These are phyloP conservation scores for Drosophila fuyamai DNA, from an alignment of 1,140 invertebrate species.

Conservation along the genomic window DNA sequence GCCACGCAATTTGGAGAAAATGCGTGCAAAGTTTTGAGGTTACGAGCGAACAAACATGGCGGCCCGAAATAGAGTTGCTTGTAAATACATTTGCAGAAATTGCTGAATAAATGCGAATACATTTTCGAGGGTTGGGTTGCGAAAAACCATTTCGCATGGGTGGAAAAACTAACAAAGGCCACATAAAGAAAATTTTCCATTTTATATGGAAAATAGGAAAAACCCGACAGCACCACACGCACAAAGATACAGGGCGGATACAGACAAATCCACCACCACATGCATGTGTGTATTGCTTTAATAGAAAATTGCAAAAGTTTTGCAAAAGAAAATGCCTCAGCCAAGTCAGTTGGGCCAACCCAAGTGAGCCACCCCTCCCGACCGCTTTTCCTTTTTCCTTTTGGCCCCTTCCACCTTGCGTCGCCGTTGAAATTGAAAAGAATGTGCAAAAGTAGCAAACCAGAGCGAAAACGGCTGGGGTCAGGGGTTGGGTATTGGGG, in stretches of 20 bases:
- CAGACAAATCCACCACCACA: constrained; percentile 57
- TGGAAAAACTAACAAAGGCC: constrained; percentile 76
- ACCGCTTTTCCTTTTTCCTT: constrained; percentile 13
- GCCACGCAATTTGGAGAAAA: constrained; percentile 75
- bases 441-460: constrained; percentile 81
- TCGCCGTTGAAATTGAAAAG: constrained; percentile 75
- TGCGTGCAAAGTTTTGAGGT: constrained; percentile 80
- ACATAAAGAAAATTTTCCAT: constrained; percentile 81
- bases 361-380: constrained; percentile 39
- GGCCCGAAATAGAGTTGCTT: constrained; percentile 48
- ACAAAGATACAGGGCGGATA: constrained; percentile 42
- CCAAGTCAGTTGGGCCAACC: constrained; percentile 66
- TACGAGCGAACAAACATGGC: constrained; percentile 73
- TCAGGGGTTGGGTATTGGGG: neutral
- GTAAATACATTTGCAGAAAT: constrained; percentile 79
- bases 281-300: constrained; percentile 79
- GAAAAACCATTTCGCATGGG: constrained; percentile 47
- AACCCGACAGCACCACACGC: constrained; percentile 2
- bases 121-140: neutral
- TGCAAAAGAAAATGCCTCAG: constrained; percentile 80
- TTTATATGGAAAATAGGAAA: constrained; percentile 71
- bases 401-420: constrained; percentile 6
- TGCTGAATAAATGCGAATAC: constrained; percentile 64
- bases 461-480: constrained; percentile 25
- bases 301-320: constrained; percentile 84